Base-by-base conservation (phyloP, 2,888 invertebrate species). In the Rambutsinella grinnellia region DNA sequence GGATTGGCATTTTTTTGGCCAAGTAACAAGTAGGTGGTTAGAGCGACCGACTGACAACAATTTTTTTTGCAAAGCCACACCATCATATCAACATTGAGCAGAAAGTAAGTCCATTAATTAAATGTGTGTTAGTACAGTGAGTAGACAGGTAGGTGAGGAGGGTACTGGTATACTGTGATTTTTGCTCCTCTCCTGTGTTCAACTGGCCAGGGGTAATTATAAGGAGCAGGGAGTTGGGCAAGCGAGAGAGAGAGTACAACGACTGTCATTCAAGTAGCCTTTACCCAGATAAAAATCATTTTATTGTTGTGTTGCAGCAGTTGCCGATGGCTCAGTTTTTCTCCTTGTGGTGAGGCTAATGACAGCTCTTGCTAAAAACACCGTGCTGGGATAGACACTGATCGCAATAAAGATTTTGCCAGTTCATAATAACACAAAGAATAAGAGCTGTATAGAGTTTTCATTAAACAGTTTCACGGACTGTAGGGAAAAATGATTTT, bases 261-360 rank as follows among this genome's bases (percentile, higher is more conserved):
- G 63, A 68, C 75, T 68, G 75, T 75, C 75, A 75, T 75, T 75
- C 75, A 68, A 53, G 47, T 68, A 75, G 68, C 75, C 75, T 75
- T 75, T 75, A 75, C 75, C 75, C 68, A 75, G 58, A 75, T 75
- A 75, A 36, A 53, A 54, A 72, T 65, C 27, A 51, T 58, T 26
- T 21, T n/a, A n/a, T n/a, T n/a, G n/a, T n/a, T n/a, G n/a, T n/a
- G n/a, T n/a, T n/a, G n/a, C n/a, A n/a, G n/a, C n/a, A n/a, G n/a
- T n/a, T n/a, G n/a, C 51, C 28, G 61, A 54, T 67, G 62, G 62
- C 56, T 61, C 56, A 61, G 61, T 66, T 58, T 60, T 65, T 36
- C 24, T 23, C n/a, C 57, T 47, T 63, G 47, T 56, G 21, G 63
- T 49, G 13, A 47, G n/a, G 28, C 26, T 71, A 63, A 46, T 71